Conservation (phyloP, 2,888 invertebrate species). For the Diarsia mendica region DNA sequence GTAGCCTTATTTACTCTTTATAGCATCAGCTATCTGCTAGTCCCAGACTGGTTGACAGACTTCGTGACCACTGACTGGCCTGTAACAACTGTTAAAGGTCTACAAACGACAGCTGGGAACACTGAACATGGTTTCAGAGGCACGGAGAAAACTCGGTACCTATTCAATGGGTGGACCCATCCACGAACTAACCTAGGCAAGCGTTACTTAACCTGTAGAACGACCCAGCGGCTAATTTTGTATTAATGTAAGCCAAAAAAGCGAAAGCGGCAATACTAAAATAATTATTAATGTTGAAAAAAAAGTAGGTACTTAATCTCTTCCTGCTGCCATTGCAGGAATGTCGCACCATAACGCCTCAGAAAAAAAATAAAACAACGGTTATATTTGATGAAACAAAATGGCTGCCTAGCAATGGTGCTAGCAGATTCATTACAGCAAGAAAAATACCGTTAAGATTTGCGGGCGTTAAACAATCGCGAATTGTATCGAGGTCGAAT, state of each 20-base stretch:
- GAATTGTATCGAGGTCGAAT: conserved; percentile 66
- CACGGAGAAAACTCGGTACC: no score
- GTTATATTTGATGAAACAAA: conserved; percentile 45
- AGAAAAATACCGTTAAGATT: conserved; percentile 68
- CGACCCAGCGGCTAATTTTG: no score
- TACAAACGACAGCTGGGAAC: no score
- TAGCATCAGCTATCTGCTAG: no score
- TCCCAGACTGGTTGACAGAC: no score
- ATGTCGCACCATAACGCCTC: conserved; percentile 18
- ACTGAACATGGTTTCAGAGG: no score
- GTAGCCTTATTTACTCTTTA: no score
- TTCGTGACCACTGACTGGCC: no score
- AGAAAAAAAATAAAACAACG: conserved; percentile 46
- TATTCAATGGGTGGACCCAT: no score
- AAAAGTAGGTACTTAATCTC: background rate
- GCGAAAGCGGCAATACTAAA: conserved; percentile 9
- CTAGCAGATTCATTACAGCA: conserved; percentile 50
- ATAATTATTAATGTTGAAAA: background rate
- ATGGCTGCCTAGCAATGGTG: conserved; percentile 30
- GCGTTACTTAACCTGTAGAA: no score
- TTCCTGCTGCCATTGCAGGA: conserved; percentile 5
- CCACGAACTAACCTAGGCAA: no score
- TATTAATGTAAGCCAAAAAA: conserved; percentile 1
- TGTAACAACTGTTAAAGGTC: no score
- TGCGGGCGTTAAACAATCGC: conserved; percentile 61